Conservation (phyloP, 1,140 invertebrate genomes). For the Octopus sinensis region DNA sequence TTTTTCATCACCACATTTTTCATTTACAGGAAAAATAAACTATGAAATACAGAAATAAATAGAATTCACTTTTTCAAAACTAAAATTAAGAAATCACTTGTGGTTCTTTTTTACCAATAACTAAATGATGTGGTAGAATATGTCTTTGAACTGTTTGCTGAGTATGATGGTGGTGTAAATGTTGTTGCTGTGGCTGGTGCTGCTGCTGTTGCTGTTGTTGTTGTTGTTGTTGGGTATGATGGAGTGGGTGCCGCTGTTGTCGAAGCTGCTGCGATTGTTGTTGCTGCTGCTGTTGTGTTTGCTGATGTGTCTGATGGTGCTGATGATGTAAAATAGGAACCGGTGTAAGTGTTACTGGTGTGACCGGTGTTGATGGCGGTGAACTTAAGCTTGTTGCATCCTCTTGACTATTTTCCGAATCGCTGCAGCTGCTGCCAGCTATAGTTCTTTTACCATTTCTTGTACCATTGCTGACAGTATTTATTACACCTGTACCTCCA, state of each 20-base stretch:
- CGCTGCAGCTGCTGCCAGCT: constrained; percentile 30
- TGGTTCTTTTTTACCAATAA: not conserved
- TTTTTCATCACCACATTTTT: not conserved
- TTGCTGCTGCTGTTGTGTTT: not conserved
- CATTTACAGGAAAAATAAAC: not conserved
- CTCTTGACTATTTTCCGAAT: constrained; percentile 37
- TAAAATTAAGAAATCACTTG: not conserved
- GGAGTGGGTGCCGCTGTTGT: not conserved
- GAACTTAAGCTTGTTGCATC: constrained; percentile 20
- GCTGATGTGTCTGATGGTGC: not conserved
- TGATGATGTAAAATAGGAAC: not conserved
- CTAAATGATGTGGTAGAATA: not conserved
- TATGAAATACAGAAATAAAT: too few species aligned
- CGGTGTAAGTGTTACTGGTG: not conserved
- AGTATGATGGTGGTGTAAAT: not conserved
- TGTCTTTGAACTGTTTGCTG: not conserved
- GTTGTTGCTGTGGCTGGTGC: not conserved
- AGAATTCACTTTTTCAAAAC: not conserved
- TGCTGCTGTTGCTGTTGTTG: not conserved
- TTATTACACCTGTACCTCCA: not conserved
- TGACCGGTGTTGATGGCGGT: constrained; percentile 5
- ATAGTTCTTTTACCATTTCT: not conserved
- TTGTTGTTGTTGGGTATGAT: not conserved
- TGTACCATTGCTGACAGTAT: not conserved
- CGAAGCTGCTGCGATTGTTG: not conserved